Conservation (phyloP, 2,797 vertebrate genomes). For the Aeoliscus strigatus region DNA sequence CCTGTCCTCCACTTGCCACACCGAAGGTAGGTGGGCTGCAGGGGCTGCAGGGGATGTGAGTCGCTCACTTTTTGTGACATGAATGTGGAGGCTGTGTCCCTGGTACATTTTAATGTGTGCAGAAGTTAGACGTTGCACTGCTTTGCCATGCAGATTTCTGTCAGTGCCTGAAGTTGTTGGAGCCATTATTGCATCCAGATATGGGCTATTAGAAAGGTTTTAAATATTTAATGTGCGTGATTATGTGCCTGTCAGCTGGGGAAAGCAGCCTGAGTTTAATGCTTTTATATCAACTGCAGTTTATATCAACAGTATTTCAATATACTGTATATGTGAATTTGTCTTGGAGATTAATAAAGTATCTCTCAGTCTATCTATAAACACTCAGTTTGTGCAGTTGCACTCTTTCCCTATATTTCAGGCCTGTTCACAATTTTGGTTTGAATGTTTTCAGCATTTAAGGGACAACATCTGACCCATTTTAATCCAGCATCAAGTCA, state of each 20-base stretch:
- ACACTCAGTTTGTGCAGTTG: constrained; percentile 38
- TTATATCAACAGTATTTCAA: no score
- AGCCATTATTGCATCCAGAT: constrained; percentile 19
- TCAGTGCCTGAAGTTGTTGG: constrained; percentile 46
- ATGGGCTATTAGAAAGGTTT: constrained; percentile 10
- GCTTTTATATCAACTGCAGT: no score
- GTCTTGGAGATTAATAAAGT: no score
- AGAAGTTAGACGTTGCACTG: constrained; percentile 49
- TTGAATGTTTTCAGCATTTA: not conserved
- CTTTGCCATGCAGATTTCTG: constrained; percentile 22
- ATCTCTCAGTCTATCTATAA: constrained; percentile 12
- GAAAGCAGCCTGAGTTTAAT: constrained; percentile 10
- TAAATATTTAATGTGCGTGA: not conserved
- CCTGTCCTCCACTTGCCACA: constrained; percentile 92
- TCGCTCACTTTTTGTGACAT: constrained; percentile 58
- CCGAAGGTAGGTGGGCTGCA: constrained; percentile 84
- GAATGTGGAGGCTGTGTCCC: constrained; percentile 24
- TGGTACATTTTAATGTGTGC: constrained; percentile 21
- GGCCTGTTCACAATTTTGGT: constrained; percentile 5
- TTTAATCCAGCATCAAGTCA: constrained; percentile 1
- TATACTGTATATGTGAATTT: no score
- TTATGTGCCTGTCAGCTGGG: constrained; percentile 9
- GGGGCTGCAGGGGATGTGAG: constrained; percentile 38
- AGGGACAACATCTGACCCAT: not conserved
- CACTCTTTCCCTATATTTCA: constrained; percentile 18